A percentile compares a stretch with the other conserved stretches of the same genome.
Evolutionary conservation across 1,140 invertebrate species (phyloP).

Genomic region (Coptotermes formosanus): DNA sequence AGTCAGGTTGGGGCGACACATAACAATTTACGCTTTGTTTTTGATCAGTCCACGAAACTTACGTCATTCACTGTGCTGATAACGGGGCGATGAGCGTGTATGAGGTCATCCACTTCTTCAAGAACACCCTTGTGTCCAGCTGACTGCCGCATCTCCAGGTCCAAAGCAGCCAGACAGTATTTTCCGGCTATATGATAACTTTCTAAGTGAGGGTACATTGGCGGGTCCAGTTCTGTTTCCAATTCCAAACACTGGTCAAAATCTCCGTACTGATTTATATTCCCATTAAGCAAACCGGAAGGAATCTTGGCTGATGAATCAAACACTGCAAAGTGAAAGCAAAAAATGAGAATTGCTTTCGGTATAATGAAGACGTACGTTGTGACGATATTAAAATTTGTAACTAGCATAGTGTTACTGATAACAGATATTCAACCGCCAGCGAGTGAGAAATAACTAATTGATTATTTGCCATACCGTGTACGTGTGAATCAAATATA

Average conservation of each 20-base stretch:
- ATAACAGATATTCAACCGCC: too few relatives aligned
- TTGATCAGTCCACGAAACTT: neutral
- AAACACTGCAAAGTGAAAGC: conserved; percentile 55
- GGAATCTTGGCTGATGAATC: conserved; percentile 61
- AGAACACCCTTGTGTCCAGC: conserved; percentile 38
- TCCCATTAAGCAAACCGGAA: conserved; percentile 61
- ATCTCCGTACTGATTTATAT: conserved; percentile 63
- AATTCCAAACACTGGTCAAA: conserved; percentile 59
- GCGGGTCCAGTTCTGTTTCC: too few relatives aligned
- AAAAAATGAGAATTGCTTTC: too few relatives aligned
- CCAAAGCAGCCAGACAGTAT: conserved; percentile 61
- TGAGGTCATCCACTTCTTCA: conserved; percentile 45
- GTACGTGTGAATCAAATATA: too few relatives aligned
- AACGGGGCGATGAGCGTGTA: conserved; percentile 63
- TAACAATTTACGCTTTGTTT: too few relatives aligned
- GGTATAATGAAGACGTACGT: too few relatives aligned
- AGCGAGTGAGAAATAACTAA: too few relatives aligned
- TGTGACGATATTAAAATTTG: too few relatives aligned
- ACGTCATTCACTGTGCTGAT: conserved; percentile 50
- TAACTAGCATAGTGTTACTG: too few relatives aligned
- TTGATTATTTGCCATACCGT: too few relatives aligned
- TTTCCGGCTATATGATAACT: conserved; percentile 53
- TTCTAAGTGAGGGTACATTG: neutral
- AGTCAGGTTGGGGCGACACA: too few relatives aligned
- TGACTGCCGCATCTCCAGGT: conserved; percentile 41